phyloP scores from a whole-genome alignment of 2,797 vertebrate genomes.

The Ispidina picta region DNA sequence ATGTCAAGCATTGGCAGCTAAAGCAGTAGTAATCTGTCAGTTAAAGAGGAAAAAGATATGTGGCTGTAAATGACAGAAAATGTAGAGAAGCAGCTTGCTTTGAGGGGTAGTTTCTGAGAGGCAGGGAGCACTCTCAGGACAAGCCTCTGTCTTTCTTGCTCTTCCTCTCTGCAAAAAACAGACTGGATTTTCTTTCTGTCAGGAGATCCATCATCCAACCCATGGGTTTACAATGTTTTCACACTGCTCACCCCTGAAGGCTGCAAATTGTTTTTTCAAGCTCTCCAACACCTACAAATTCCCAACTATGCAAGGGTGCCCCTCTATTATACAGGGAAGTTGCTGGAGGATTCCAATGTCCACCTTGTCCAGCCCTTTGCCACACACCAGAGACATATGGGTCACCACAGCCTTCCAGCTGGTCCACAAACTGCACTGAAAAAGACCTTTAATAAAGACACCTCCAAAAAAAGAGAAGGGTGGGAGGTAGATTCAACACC shows the following conservation, averaged over 20 bases:
- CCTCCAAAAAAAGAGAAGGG: background rate
- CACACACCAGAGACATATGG: background rate
- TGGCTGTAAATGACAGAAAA: background rate
- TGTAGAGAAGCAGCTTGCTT: background rate
- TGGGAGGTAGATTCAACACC: background rate
- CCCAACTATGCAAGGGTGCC: background rate
- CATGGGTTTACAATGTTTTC: background rate
- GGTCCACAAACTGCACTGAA: background rate
- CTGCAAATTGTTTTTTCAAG: background rate
- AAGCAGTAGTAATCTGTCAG: background rate
- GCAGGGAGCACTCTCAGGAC: background rate
- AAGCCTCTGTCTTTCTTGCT: background rate
- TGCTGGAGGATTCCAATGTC: background rate
- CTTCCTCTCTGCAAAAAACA: background rate
- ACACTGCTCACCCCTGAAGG: background rate
- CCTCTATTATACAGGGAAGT: background rate
- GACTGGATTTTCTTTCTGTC: no score
- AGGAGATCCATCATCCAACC: background rate
- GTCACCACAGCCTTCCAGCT: background rate
- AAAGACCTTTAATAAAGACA: background rate
- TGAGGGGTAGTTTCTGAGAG: background rate
- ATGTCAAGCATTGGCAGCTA: conserved; percentile 5
- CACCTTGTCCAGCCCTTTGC: background rate
- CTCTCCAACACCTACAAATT: background rate
- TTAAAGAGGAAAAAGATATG: background rate